A percentile compares a stretch with the other conserved stretches of the same genome.
These are phyloP conservation scores for Linnaemya vulpina DNA, from an alignment of 2,888 invertebrate genomes.

Conservation along the genomic window DNA sequence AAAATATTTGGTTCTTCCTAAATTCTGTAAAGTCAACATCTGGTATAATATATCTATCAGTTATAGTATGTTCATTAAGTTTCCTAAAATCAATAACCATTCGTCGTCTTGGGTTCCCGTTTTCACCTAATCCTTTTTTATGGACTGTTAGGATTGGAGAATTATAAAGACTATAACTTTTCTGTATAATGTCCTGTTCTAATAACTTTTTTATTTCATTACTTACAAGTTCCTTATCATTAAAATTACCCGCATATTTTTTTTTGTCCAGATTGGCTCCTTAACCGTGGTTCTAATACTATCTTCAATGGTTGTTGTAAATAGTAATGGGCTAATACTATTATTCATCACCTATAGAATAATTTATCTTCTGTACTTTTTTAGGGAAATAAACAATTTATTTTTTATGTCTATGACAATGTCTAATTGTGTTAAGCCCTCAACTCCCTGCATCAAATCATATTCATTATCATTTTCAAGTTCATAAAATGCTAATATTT, in stretches of 20 bases:
- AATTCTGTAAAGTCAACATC: constrained; percentile 22
- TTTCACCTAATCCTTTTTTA: constrained; percentile 39
- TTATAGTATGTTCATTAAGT: constrained; percentile 38
- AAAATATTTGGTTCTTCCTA: constrained; percentile 29
- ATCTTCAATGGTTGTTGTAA: constrained; percentile 28
- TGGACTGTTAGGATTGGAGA: constrained; percentile 20
- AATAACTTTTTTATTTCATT: constrained; percentile 43
- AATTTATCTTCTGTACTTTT: constrained; percentile 17
- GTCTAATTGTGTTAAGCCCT: constrained; percentile 4
- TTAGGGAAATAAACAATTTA: constrained; percentile 22
- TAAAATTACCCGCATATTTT: constrained; percentile 12
- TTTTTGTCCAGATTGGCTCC: constrained; percentile 24
- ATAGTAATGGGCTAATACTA: constrained; percentile 24
- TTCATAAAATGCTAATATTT: not conserved
- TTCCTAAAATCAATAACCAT: constrained; percentile 48
- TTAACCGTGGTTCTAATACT: constrained; percentile 3
- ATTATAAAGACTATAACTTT: constrained; percentile 43
- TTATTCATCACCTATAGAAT: constrained; percentile 27
- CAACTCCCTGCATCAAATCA: constrained; percentile 12
- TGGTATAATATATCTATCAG: constrained; percentile 35
- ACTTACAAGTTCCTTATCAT: constrained; percentile 10
- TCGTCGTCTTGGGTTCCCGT: constrained; percentile 35
- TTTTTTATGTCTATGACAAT: constrained; percentile 8
- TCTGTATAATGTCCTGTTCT: constrained; percentile 20
- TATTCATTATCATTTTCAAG: constrained; percentile 2